Base-by-base conservation (phyloP, 1,140 invertebrate species). In the Mya arenaria region DNA sequence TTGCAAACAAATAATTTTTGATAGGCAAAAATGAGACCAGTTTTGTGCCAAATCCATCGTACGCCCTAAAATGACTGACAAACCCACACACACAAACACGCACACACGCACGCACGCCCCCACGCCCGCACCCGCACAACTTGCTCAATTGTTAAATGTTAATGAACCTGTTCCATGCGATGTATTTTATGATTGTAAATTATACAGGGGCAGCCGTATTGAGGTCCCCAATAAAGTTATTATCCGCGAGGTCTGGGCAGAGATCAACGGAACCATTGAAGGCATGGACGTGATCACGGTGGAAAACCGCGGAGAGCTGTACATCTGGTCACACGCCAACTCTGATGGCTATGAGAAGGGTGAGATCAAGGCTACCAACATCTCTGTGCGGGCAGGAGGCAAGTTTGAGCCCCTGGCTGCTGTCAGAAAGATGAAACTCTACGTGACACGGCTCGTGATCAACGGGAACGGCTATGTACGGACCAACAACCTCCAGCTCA, bases 291-390 rank as follows among this genome's bases (percentile, higher is more conserved):
- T 86, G 10, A 75, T 89, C 15, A 79, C 83, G 4, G 82, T 90
- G 10, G 89, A 90, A 60, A 87, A 89, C 66, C 37, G 81, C 6
- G 89, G 87, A 23, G 77, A 86, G 48, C 74, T 89, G 0, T 87
- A 87, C 74, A 84, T 90, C 75, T 89, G 88, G 89, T 89, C 88
- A 0, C 78, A 87, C 62, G 88, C 84, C 15, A 84, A 86, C 73
- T 85, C 88, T 13, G 72, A 81, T 15, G 85, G 84, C 2, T 56
- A 78, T 4, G 56, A 66, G n/a, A 71, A 83, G 19, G 89, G 89
- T 25, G 66, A 66, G n/a, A 69, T 88, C 39, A 23, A 62, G 0
- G 63, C 85, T 0, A 84, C 82, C 44, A 89, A 90, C 60, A 85
- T 90, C 17, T 82, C 83, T 44, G 83, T 88, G 4, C 82, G 85